Base-by-base conservation (phyloP, 30 jellyfish, hydroid and myxozoan species). In the Morbakka virulenta region DNA sequence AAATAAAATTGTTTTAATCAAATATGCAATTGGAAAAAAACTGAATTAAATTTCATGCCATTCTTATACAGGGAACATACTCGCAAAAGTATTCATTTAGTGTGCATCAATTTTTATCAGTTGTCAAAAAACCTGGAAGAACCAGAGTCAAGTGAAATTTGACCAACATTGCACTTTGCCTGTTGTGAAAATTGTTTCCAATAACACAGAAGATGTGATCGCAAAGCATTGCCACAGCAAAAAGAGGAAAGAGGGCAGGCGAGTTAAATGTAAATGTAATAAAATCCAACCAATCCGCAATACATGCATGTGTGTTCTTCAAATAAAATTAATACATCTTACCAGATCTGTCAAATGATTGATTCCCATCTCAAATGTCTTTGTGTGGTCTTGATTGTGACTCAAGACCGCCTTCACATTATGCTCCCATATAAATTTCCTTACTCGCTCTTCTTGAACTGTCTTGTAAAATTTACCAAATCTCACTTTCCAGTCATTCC, bases 271-370 rank as follows among this genome's bases (percentile, higher is more conserved):
- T n/a, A n/a, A n/a, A n/a, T n/a, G n/a, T n/a, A n/a, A n/a, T n/a
- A n/a, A n/a, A n/a, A n/a, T n/a, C n/a, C n/a, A n/a, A n/a, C n/a
- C n/a, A n/a, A n/a, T n/a, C n/a, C n/a, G n/a, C n/a, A n/a, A n/a
- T n/a, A n/a, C n/a, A n/a, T n/a, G n/a, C n/a, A n/a, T n/a, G n/a
- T n/a, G n/a, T n/a, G n/a, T n/a, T n/a, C n/a, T n/a, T n/a, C n/a
- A n/a, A n/a, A n/a, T n/a, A n/a, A n/a, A n/a, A n/a, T n/a, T n/a
- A n/a, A n/a, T n/a, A n/a, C n/a, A 62, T 2, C 98, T 83, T 61
- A 91, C 98, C 79, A 91, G 35, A 62, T 91, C 98, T 31, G 98
- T 83, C 32, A 83, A 85, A 31, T 91, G 95, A 57, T 91, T 91
- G 35, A 91, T 32, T 20, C 98, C 96, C 32, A 65, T 77, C 88